Conservation (phyloP, 2,888 invertebrate genomes). For the Drosophila imparisetae region DNA sequence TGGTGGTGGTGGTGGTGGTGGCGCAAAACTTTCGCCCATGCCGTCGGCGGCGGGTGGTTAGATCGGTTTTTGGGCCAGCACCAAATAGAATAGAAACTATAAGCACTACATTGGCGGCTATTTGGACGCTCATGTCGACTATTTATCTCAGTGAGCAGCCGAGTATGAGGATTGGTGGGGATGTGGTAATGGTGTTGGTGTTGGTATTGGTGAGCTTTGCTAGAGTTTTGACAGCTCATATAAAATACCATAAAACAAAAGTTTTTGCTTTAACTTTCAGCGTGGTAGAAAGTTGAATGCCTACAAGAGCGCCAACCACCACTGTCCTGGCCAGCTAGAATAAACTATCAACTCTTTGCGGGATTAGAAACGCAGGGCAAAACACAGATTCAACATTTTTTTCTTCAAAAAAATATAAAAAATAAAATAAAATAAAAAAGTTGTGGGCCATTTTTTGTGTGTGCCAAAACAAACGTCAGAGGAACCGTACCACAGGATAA, state of each 20-base stretch:
- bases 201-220: constrained; percentile 33
- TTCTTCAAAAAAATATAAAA: background rate
- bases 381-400: constrained; percentile 66
- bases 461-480: constrained; percentile 70
- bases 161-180: constrained; percentile 17
- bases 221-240: constrained; percentile 80
- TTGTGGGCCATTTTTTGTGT: constrained; percentile 52
- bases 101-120: constrained; percentile 74
- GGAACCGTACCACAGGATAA: constrained; percentile 44
- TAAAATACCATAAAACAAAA: constrained; percentile 82
- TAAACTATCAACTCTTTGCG: constrained; percentile 78
- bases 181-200: background rate
- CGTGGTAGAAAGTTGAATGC: constrained; percentile 71
- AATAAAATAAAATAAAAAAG: constrained; percentile 18
- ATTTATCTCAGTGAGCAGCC: constrained; percentile 66
- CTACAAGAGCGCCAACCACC: constrained; percentile 64
- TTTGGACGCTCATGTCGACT: constrained; percentile 76
- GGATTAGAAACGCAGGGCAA: constrained; percentile 68
- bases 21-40: constrained; percentile 79
- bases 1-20: constrained; percentile 33
- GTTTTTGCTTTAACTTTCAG: constrained; percentile 75
- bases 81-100: constrained; percentile 8
- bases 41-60: constrained; percentile 37
- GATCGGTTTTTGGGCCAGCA: constrained; percentile 6
- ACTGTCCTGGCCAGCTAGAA: constrained; percentile 34